These are phyloP conservation scores for Trachurus trachurus DNA, from an alignment of 2,797 vertebrate species.

Conservation along the genomic window DNA sequence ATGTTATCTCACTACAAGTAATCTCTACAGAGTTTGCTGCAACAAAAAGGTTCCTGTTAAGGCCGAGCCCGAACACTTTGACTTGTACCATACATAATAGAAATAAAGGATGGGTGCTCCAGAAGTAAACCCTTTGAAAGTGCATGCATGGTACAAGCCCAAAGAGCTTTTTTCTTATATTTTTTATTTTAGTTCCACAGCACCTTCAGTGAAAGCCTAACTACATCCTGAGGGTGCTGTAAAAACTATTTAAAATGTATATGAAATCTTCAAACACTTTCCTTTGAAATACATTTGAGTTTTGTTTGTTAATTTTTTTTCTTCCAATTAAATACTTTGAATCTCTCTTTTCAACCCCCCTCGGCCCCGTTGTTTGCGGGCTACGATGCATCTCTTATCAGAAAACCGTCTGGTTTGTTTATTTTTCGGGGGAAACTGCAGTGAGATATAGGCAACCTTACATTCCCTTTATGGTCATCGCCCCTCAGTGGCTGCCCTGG, in stretches of 20 bases:
- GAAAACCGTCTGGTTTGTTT: too few species aligned
- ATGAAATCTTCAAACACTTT: constrained; percentile 3
- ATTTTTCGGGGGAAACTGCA: constrained; percentile 27
- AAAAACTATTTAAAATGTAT: neutral
- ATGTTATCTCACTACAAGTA: constrained; percentile 67
- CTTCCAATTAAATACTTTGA: neutral
- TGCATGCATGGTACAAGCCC: constrained; percentile 2
- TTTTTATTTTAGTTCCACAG: neutral
- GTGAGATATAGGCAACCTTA: constrained; percentile 58
- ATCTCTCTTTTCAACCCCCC: neutral
- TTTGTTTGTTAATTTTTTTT: neutral
- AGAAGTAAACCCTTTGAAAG: neutral
- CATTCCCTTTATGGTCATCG: constrained; percentile 35
- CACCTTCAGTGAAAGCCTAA: neutral
- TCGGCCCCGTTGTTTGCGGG: neutral
- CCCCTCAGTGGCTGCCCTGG: constrained; percentile 23
- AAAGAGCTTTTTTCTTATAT: neutral
- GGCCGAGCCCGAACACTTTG: constrained; percentile 3
- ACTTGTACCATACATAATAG: constrained; percentile 7
- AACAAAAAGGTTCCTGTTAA: neutral
- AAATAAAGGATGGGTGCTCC: neutral
- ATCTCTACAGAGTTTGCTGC: constrained; percentile 30
- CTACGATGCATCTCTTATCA: too few species aligned
- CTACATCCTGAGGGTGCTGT: neutral
- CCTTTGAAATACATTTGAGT: neutral